A percentile compares a stretch with the other conserved stretches of the same genome.
These are phyloP conservation scores for Drosophila sordidapex DNA, from an alignment of 2,888 invertebrate species.

Conservation along the genomic window DNA sequence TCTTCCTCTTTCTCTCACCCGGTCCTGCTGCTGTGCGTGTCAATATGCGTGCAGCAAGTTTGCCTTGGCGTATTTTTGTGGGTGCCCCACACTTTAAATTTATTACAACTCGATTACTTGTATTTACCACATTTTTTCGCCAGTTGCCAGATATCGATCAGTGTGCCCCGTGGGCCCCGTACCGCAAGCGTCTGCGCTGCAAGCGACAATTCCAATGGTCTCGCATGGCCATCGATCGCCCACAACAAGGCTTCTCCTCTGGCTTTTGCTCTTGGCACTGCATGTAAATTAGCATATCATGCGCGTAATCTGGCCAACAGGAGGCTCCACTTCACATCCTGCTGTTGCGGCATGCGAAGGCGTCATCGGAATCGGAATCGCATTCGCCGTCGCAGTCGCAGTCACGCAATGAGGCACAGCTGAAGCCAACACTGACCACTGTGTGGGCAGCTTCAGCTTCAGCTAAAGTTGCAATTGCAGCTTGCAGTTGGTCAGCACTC, in stretches of 20 bases:
- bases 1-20: background rate
- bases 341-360: constrained; percentile 79
- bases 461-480: constrained; percentile 22
- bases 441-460: constrained; percentile 72
- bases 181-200: constrained; percentile 20
- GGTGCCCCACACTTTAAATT: constrained; percentile 79
- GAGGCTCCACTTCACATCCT: constrained; percentile 72
- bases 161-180: constrained; percentile 46
- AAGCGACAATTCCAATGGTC: constrained; percentile 19
- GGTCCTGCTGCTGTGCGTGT: constrained; percentile 65
- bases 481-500: constrained; percentile 18
- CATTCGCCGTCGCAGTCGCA: constrained; percentile 27
- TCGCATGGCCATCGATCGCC: constrained; percentile 66
- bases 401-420: constrained; percentile 43
- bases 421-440: constrained; percentile 62
- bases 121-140: constrained; percentile 76
- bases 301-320: constrained; percentile 79
- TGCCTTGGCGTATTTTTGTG: constrained; percentile 64
- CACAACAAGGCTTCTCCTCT: constrained; percentile 51
- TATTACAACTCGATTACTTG: constrained; percentile 81
- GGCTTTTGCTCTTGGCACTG: constrained; percentile 40
- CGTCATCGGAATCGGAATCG: constrained; percentile 67
- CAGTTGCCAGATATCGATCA: constrained; percentile 73
- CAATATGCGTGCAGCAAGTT: constrained; percentile 80
- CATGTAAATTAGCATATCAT: constrained; percentile 81